Evolutionary conservation across 2,888 invertebrate species (phyloP).

Genomic region (Philereme transversata): DNA sequence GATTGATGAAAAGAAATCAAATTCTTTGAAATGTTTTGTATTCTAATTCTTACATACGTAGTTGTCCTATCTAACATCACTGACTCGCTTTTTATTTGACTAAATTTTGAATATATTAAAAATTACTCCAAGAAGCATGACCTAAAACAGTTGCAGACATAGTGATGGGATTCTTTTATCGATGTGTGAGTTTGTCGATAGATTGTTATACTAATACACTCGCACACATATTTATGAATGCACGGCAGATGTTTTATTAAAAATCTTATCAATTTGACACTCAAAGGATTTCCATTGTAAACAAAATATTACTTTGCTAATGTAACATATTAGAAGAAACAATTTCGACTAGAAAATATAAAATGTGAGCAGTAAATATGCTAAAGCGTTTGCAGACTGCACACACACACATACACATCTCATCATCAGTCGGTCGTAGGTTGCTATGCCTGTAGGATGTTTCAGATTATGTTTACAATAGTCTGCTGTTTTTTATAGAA

Average conservation of each 20-base stretch:
- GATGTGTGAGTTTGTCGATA: constrained; percentile 40
- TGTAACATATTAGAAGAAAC: too few species aligned
- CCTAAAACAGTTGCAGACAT: constrained; percentile 17
- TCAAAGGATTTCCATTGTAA: too few species aligned
- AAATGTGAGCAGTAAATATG: too few species aligned
- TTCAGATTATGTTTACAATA: too few species aligned
- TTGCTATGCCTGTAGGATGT: too few species aligned
- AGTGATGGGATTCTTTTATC: constrained; percentile 26
- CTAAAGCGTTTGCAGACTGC: too few species aligned
- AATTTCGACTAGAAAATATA: too few species aligned
- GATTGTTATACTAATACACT: constrained; percentile 5
- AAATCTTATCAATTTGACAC: too few species aligned
- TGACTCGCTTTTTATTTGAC: neutral
- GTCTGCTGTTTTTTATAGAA: too few species aligned
- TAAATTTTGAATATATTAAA: neutral
- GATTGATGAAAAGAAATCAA: constrained; percentile 14
- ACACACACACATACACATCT: too few species aligned
- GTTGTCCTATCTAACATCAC: constrained; percentile 11
- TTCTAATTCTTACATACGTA: constrained; percentile 2
- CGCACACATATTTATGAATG: neutral
- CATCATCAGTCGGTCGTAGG: too few species aligned
- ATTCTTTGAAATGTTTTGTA: constrained; percentile 10
- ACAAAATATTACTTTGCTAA: too few species aligned
- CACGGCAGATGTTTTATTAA: neutral
- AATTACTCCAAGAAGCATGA: neutral